Evolutionary conservation across 2,888 invertebrate species (phyloP).

Genomic region (Pristionchus mayeri): DNA sequence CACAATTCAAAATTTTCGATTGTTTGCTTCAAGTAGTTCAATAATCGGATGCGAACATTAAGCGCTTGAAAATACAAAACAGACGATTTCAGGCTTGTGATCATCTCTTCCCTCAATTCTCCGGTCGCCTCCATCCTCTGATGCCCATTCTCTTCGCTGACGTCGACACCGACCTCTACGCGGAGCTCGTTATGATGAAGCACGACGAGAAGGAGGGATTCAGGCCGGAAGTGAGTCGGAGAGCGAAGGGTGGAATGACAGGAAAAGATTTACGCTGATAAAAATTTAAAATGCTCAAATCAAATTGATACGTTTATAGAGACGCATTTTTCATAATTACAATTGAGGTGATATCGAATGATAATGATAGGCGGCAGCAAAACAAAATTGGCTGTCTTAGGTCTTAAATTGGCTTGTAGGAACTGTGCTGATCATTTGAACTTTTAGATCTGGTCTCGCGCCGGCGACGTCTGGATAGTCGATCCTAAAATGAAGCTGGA

Average conservation of each 20-base stretch:
- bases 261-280: too few species aligned
- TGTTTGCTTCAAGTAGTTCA: too few species aligned
- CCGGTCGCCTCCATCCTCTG: not conserved
- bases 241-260: not conserved
- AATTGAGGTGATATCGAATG: too few species aligned
- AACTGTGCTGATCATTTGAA: not conserved
- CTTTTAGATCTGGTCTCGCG: not conserved
- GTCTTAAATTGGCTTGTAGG: too few species aligned
- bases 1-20: too few species aligned
- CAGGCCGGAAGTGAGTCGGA: not conserved
- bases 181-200: slow-evolving; percentile 70
- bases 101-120: not conserved
- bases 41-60: too few species aligned
- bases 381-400: too few species aligned
- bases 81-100: not conserved
- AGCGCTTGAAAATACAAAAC: not conserved
- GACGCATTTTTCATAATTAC: too few species aligned
- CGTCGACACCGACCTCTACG: slow-evolving; percentile 63
- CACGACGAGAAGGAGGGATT: slow-evolving; percentile 38
- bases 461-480: not conserved
- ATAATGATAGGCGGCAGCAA: too few species aligned
- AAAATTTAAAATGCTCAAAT: too few species aligned
- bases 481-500: not conserved
- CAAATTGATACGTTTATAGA: too few species aligned
- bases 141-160: slow-evolving; percentile 59